phyloP scores from a whole-genome alignment of 2,888 invertebrate genomes.

The Conchocele bisecta region DNA sequence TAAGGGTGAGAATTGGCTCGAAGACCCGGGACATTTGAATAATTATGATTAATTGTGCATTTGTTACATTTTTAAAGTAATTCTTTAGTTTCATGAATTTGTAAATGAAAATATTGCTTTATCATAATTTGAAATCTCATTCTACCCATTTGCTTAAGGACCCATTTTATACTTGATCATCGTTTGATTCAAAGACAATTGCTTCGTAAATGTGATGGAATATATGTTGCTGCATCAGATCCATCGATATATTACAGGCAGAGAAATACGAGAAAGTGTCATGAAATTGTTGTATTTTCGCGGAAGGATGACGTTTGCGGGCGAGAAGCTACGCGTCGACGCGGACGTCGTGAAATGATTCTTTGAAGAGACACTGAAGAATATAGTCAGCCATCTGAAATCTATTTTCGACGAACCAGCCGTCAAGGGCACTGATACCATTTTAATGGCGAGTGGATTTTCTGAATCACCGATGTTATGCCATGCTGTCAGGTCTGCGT shows the following conservation, averaged over 20 bases:
- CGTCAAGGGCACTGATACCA: slow-evolving; percentile 19
- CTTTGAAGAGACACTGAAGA: slow-evolving; percentile 23
- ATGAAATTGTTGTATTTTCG: too few species aligned
- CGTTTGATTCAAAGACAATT: too few species aligned
- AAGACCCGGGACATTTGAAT: too few species aligned
- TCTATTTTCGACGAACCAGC: slow-evolving; percentile 11
- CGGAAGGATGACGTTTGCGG: slow-evolving; percentile 19
- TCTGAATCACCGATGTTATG: slow-evolving; percentile 46
- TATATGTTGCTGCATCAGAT: slow-evolving; percentile 1
- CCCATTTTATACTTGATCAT: too few species aligned
- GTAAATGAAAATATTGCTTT: too few species aligned
- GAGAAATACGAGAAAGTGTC: slow-evolving; percentile 1
- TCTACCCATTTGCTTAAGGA: too few species aligned
- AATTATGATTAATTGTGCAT: too few species aligned
- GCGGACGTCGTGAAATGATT: slow-evolving; percentile 39
- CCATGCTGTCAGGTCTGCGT: slow-evolving; percentile 15
- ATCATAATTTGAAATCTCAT: too few species aligned
- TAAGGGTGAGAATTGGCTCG: too few species aligned
- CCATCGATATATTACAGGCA: slow-evolving; percentile 20
- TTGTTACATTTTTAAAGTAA: too few species aligned
- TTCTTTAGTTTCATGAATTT: too few species aligned
- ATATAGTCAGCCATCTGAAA: slow-evolving; percentile 23
- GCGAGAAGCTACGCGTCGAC: slow-evolving; percentile 34
- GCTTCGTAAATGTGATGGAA: too few species aligned
- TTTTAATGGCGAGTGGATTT: slow-evolving; percentile 53